These are phyloP conservation scores for Lutraria lutraria DNA, from an alignment of 2,888 invertebrate genomes.

Conservation along the genomic window DNA sequence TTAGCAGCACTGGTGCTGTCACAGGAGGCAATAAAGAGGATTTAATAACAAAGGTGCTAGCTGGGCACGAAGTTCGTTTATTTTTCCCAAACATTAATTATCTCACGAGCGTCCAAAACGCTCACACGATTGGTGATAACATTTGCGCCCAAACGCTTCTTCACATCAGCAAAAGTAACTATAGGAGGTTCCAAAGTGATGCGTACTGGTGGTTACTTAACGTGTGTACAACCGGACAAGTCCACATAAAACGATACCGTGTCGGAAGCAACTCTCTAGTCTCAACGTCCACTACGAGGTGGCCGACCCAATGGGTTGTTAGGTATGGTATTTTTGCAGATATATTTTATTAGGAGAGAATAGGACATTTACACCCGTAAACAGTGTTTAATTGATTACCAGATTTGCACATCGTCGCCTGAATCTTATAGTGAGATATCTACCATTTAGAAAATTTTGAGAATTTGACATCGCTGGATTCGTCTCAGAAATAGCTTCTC, in stretches of 20 bases:
- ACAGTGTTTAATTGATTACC: no score
- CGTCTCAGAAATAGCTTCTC: no score
- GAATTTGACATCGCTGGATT: no score
- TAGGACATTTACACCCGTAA: no score
- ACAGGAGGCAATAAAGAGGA: constrained; percentile 54
- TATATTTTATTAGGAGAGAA: no score
- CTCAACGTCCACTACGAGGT: background rate
- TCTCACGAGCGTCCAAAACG: constrained; percentile 40
- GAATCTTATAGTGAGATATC: no score
- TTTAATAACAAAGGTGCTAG: constrained; percentile 34
- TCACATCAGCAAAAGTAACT: constrained; percentile 48
- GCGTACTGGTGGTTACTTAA: constrained; percentile 35
- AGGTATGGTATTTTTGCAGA: background rate
- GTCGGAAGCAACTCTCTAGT: background rate
- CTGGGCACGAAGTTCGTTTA: constrained; percentile 26
- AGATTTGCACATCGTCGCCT: no score
- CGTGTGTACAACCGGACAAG: background rate
- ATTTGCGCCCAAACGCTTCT: constrained; percentile 53
- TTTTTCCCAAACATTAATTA: background rate
- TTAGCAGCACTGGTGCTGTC: constrained; percentile 52
- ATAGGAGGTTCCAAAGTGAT: constrained; percentile 36
- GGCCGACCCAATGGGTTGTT: background rate
- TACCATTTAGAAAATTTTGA: no score
- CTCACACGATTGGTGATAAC: constrained; percentile 12
- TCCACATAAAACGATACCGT: background rate